Percentiles rank a stretch among this genome's conserved stretches.
phyloP scores from a whole-genome alignment of 2,888 invertebrate species.

The Dryocosmus kuriphilus region DNA sequence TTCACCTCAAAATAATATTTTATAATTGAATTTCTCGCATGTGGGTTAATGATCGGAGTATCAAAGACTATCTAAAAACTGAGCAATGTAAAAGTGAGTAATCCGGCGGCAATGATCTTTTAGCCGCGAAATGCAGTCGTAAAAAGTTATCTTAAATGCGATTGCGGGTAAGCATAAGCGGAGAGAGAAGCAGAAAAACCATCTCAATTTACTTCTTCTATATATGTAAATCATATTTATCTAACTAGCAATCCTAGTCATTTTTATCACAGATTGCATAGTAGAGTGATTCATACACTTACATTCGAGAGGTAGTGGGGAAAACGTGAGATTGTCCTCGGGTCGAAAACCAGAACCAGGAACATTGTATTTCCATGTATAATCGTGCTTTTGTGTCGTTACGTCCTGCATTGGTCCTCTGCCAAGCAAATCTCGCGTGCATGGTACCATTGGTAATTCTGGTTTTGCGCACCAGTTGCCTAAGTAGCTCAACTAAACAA shows the following conservation, averaged over 20 bases:
- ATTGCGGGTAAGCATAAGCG: slow-evolving; percentile 20
- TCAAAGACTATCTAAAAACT: slow-evolving; percentile 21
- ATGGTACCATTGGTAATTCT: slow-evolving; percentile 63
- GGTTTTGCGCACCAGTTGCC: slow-evolving; percentile 71
- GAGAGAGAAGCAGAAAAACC: slow-evolving; percentile 5
- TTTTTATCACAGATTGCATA: slow-evolving; percentile 1
- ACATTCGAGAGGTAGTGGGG: slow-evolving; percentile 56
- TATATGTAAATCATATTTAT: slow-evolving; percentile 35
- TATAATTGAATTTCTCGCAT: slow-evolving; percentile 22
- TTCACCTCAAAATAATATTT: slow-evolving; percentile 27
- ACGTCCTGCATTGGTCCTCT: slow-evolving; percentile 85
- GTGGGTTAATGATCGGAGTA: slow-evolving; percentile 30
- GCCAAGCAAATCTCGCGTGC: slow-evolving; percentile 66
- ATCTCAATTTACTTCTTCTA: slow-evolving; percentile 27
- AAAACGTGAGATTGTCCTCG: slow-evolving; percentile 50
- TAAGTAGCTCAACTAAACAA: slow-evolving; percentile 69
- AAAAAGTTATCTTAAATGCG: slow-evolving; percentile 32
- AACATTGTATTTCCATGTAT: slow-evolving; percentile 73
- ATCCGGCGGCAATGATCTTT: slow-evolving; percentile 34
- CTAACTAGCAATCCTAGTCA: not conserved
- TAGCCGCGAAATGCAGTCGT: slow-evolving; percentile 6
- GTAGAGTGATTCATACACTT: slow-evolving; percentile 33
- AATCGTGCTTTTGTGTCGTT: slow-evolving; percentile 87
- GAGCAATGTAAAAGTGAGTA: slow-evolving; percentile 29
- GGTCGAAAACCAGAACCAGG: slow-evolving; percentile 47